Evolutionary conservation across 2,797 vertebrate genomes (phyloP).

Genomic region (Lindbergichthys nudifrons): DNA sequence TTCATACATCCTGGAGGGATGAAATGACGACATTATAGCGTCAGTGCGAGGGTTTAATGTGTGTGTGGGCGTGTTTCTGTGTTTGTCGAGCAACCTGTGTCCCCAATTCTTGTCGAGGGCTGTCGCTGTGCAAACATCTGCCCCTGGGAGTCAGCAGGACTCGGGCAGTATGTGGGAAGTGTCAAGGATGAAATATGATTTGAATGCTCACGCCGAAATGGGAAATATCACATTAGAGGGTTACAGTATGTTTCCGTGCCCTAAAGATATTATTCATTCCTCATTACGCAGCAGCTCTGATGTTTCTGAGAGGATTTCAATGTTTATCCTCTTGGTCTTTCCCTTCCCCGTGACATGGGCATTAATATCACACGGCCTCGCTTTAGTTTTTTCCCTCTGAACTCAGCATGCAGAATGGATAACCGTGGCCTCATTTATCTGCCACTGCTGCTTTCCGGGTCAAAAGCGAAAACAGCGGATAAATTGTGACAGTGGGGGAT

Average conservation of each 20-base stretch:
- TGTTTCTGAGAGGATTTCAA: conserved; percentile 74
- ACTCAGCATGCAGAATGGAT: conserved; percentile 52
- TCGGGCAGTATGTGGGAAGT: conserved; percentile 54
- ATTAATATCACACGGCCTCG: conserved; percentile 67
- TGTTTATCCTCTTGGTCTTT: conserved; percentile 70
- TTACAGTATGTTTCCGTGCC: conserved; percentile 62
- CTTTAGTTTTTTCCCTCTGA: conserved; percentile 61
- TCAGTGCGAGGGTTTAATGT: neutral
- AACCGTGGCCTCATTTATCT: conserved; percentile 56
- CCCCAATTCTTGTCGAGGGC: conserved; percentile 34
- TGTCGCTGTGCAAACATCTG: conserved; percentile 47
- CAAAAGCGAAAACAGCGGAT: conserved; percentile 37
- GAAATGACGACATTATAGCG: conserved; percentile 45
- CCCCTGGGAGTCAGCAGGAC: conserved; percentile 62
- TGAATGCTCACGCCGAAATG: conserved; percentile 71
- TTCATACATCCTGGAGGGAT: conserved; percentile 68
- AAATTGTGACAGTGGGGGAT: conserved; percentile 52
- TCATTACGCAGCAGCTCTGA: conserved; percentile 76
- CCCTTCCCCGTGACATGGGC: conserved; percentile 43
- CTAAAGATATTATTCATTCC: conserved; percentile 67
- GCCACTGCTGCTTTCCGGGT: conserved; percentile 51
- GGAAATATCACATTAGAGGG: conserved; percentile 73
- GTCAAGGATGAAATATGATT: conserved; percentile 81
- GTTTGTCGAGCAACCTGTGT: conserved; percentile 35
- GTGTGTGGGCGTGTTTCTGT: conserved; percentile 8